Evolutionary conservation across 92 coral and sea anemone species (phyloP), one percentile per base, ranked within the genome.

Genomic region (Micromussa lordhowensis): DNA sequence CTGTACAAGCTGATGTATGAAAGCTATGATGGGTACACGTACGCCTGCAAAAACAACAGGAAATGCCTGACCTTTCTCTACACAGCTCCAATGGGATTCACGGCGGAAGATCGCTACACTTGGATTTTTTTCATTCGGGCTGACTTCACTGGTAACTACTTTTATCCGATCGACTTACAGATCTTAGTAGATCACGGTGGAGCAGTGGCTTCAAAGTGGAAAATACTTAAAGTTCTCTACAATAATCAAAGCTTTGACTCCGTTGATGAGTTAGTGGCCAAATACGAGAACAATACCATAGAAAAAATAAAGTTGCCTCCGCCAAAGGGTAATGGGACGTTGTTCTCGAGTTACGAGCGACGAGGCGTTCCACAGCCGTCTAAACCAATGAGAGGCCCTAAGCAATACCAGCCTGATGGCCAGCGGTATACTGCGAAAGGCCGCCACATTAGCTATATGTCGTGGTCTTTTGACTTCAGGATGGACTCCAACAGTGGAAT

Each of bases 401-500:
- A 87, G 64, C 77, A 31, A 13, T 94, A 89, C 83, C 95, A 94
- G 81, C 96, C 96, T 8, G 94, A 94, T 81, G 96, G 96, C 2
- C 90, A 87, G 68, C 93, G 96, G 4, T 94, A 94, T 75, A 83
- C 93, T 24, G 94, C 88, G 57, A 89, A 83, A 5, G 90, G 91
- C 57, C 92, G 91, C 26, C 96, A 94, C 79, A 71, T 94, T 21
- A 87, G 90, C 54, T 94, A 94, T 86, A 94, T 94, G 96, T 89
- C 83, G 16, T 94, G 96, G 96, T 86, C 93, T 80, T 94, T 94
- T 34, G 90, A 92, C 80, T 94, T 94, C 77, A 89, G 96, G 51
- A 88, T 94, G 79, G 93, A 91, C 61, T 77, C 93, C 14, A 79
- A 89, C 29, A 66, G 91, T 66, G 96, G 96, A 15, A 69, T 88